Evolutionary conservation across 2,113 vertebrate genomes (phyloP).

Genomic region (Tragelaphus buxtoni): DNA sequence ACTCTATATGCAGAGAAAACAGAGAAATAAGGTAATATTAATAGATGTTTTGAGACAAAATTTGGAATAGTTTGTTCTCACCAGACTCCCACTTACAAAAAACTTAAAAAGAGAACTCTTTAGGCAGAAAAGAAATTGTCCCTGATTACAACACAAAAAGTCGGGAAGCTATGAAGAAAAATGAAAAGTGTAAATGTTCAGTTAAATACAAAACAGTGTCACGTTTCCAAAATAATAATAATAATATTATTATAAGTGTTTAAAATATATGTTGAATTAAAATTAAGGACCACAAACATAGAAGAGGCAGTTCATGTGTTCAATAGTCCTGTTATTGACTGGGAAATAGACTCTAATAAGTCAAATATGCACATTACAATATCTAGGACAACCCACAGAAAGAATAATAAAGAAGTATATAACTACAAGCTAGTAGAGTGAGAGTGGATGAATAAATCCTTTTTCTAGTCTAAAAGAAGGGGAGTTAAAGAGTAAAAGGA

Average conservation of each 20-base stretch:
- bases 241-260: too few relatives aligned
- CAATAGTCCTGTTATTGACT: not conserved
- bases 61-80: not conserved
- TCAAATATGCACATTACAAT: not conserved
- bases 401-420: not conserved
- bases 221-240: not conserved
- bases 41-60: not conserved
- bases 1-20: not conserved
- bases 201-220: not conserved
- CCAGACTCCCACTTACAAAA: not conserved
- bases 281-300: not conserved
- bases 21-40: not conserved
- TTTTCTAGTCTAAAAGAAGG: not conserved
- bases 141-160: not conserved
- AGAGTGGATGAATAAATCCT: not conserved
- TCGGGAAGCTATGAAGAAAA: not conserved
- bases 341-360: not conserved
- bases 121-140: not conserved
- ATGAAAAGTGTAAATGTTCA: not conserved
- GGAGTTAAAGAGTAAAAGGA: not conserved
- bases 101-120: not conserved
- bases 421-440: not conserved
- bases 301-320: not conserved
- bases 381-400: not conserved
- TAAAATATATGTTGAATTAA: not conserved